phyloP scores from a whole-genome alignment of 1,140 invertebrate genomes.

The Arctopsyche grandis region DNA sequence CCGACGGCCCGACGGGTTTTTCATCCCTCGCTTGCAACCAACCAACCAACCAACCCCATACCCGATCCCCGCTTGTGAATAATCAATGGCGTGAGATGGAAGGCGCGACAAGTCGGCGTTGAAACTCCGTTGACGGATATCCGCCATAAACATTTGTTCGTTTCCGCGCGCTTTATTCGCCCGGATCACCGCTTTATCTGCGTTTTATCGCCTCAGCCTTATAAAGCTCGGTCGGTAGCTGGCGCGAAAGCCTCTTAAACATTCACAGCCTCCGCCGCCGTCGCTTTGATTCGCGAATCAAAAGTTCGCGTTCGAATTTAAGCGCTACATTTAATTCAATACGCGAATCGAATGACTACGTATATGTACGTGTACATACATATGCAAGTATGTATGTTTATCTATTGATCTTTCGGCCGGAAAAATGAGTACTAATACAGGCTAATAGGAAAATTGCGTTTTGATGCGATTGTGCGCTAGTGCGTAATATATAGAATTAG shows the following conservation, averaged over 20 bases:
- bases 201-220: background rate
- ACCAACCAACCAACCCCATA: too few relatives aligned
- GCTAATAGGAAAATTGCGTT: background rate
- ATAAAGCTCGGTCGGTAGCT: background rate
- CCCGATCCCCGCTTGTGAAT: conserved; percentile 24
- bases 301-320: background rate
- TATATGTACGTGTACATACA: background rate
- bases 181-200: background rate
- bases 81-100: conserved; percentile 45
- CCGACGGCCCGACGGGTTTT: too few relatives aligned
- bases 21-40: too few relatives aligned
- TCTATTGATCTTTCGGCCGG: background rate
- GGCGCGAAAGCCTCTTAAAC: background rate
- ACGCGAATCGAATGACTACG: too few relatives aligned
- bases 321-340: too few relatives aligned
- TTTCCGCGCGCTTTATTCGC: conserved; percentile 6
- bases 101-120: background rate
- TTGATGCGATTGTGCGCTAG: background rate
- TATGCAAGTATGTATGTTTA: background rate
- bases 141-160: conserved; percentile 29
- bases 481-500: background rate
- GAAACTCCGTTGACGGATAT: conserved; percentile 12
- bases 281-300: background rate
- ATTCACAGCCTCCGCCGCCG: background rate
- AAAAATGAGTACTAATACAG: too few relatives aligned